phyloP scores from a whole-genome alignment of 2,888 invertebrate species.

The Netelia inedita region DNA sequence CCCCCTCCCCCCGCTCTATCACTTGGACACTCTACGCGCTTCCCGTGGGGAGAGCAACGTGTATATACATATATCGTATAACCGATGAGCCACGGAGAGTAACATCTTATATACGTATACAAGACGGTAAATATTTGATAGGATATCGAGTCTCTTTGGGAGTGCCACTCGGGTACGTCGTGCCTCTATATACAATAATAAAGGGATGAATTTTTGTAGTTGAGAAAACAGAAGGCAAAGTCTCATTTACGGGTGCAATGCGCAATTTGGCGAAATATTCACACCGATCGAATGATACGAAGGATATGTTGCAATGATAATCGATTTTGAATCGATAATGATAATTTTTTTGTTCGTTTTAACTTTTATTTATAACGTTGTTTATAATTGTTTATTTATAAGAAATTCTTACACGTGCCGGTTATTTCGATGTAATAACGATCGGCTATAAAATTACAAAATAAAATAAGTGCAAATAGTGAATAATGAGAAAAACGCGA shows the following conservation, averaged over 20 bases:
- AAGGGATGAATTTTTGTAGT: constrained; percentile 20
- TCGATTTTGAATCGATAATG: too few relatives aligned
- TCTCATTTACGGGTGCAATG: background rate
- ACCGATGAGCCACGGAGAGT: constrained; percentile 6
- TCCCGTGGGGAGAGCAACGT: constrained; percentile 45
- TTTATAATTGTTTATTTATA: too few relatives aligned
- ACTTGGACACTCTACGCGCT: background rate
- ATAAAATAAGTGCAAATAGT: background rate
- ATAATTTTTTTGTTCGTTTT: too few relatives aligned
- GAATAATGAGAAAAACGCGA: background rate
- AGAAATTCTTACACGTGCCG: background rate
- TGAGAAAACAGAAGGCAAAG: background rate
- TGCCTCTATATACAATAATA: background rate
- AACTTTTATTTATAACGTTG: too few relatives aligned
- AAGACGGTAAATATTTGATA: constrained; percentile 53
- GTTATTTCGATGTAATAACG: background rate
- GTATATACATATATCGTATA: background rate
- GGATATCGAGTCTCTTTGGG: constrained; percentile 43
- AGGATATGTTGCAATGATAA: too few relatives aligned
- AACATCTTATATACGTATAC: constrained; percentile 42
- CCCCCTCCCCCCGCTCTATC: background rate
- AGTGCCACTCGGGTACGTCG: constrained; percentile 39
- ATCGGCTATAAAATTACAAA: background rate
- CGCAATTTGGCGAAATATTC: background rate
- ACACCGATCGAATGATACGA: too few relatives aligned